Evolutionary conservation across 2,888 invertebrate species (phyloP), one percentile per base, ranked within the genome.

Genomic region (Ellobium chinense): DNA sequence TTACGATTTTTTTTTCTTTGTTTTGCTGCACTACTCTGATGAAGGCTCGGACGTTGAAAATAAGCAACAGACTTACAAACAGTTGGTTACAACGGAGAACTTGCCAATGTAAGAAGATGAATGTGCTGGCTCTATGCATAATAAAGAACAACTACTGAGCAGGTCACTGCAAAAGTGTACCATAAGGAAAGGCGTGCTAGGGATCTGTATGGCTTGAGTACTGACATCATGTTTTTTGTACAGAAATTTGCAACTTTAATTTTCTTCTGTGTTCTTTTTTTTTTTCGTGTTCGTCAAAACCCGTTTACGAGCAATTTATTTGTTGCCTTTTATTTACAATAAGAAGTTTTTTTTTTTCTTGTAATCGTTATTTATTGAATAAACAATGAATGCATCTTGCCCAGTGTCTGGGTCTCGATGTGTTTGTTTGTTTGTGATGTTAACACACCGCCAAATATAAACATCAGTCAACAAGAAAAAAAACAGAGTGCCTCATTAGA

Each of bases 401-500:
- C 39, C 65, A 24, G 31, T 31, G 31, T 65, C 54, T 31, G 36
- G 2, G 76, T 37, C 1, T 66, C 68, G 24, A 68, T 68, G 39
- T 77, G 14, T 58, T 37, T 66, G 58, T 77, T 66, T 68, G 34
- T 36, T 27, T 46, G 54, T 60, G 56, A 36, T 12, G 29, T 58
- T 29, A 14, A 58, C 24, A 60, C n/a, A 24, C 34, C 18, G 39
- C 3, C 24, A 29, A 5, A 63, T 21, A 29, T n/a, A 14, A 29
- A 46, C n/a, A 12, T 24, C 31, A 31, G 7, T 54, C 2, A 74
- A 12, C 18, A 46, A 46, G 37, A 58, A 24, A 2, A 27, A 21
- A 7, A 0, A 31, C 1, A 46, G 1, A 18, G 62, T 63, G 77
- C 77, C 77, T 77, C 77, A 77, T 77, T 77, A 60, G 77, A 77